Base-by-base conservation (phyloP, 2,888 invertebrate species). In the Sesamia inferens region DNA sequence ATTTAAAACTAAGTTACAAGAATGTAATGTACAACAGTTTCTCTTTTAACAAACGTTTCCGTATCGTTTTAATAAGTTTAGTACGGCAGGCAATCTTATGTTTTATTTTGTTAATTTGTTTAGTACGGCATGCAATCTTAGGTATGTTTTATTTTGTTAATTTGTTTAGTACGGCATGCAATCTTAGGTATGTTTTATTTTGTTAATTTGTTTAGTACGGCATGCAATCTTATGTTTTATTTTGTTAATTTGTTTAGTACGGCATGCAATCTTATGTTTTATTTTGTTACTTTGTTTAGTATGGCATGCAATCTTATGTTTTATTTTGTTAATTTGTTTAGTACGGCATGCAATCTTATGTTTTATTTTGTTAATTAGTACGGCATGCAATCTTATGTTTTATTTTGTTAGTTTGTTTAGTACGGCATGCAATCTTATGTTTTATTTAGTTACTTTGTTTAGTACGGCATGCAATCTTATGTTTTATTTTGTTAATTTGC, bases 1-100 rank as follows among this genome's bases (percentile, higher is more conserved):
- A 84, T 79, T 81, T 63, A 76, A 71, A 74, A 79, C 68, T 65
- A 24, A 71, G 54, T 68, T 68, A 72, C 48, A 80, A 80, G 31
- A 80, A 68, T 68, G 31, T 74, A 47, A 59, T 67, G 67, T 62
- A 59, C 47, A 44, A 69, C 31, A 24, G 31, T 76, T 76, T 86
- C 75, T 65, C 68, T 76, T 73, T 44, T 58, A 57, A 64, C 47
- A 67, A 69, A 63, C 39, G 67, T 10, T 62, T 79, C 67, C 61
- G 51, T 19, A 66, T 58, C 19, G 44, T 63, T 68, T 59, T 10
- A 57, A 24, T 31, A 66, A 55, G 71, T 61, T 81, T 59, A 59
- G 14, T 61, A 63, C 13, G 39, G 62, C 65, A 68, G 62, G 67
- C 55, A 39, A 68, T 72, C 6, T 31, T 3, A 57, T 57, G 22